phyloP scores from a whole-genome alignment of 2,113 vertebrate genomes.

The Coptodon bakossiorum region DNA sequence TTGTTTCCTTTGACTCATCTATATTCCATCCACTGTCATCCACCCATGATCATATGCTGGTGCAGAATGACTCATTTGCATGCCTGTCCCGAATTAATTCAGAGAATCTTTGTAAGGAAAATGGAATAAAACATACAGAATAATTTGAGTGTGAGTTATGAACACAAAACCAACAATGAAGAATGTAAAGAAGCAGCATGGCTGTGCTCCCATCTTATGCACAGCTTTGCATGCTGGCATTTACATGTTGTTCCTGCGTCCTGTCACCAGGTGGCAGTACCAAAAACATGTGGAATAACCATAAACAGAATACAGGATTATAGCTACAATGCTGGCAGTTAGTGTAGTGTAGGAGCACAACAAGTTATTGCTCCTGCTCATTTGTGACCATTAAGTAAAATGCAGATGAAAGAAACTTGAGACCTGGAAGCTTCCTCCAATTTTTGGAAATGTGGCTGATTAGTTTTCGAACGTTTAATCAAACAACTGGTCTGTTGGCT shows the following conservation, averaged over 20 bases:
- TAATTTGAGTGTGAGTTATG: background rate
- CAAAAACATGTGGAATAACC: background rate
- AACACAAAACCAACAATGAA: background rate
- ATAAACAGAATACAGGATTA: rapidly evolving
- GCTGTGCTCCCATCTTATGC: background rate
- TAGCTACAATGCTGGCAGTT: background rate
- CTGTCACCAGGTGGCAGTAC: background rate
- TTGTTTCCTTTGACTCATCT: slow-evolving; percentile 31
- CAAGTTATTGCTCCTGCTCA: background rate
- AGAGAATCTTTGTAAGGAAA: background rate
- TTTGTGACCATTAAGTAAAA: background rate
- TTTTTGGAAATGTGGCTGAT: background rate
- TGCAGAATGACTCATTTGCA: background rate
- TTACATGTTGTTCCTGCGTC: background rate
- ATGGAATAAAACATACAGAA: background rate
- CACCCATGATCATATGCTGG: background rate
- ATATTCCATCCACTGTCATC: background rate
- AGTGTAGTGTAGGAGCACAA: background rate
- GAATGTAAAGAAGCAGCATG: background rate
- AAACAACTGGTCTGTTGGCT: background rate
- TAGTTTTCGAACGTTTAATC: rapidly evolving
- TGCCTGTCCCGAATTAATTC: background rate
- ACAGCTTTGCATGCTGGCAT: background rate
- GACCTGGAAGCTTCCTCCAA: background rate
- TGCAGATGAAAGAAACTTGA: background rate